Conservation (phyloP, 1,140 invertebrate genomes). For the Orchesella cincta region DNA sequence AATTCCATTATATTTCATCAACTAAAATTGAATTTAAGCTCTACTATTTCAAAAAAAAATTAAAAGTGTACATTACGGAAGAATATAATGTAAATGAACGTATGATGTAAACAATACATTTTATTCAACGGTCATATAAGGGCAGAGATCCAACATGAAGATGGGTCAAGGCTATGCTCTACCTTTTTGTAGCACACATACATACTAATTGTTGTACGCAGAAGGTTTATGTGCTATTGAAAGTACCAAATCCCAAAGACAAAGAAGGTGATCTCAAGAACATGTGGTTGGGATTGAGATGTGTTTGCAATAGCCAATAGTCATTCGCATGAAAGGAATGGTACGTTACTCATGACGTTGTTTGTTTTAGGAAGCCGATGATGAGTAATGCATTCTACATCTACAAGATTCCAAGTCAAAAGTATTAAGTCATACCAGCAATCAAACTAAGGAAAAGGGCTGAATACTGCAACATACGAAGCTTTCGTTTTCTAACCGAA, state of each 20-base stretch:
- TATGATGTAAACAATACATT: too few species aligned
- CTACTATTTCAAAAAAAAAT: too few species aligned
- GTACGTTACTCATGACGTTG: neutral
- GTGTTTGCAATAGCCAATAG: neutral
- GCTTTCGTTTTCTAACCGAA: too few species aligned
- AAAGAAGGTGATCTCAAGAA: neutral
- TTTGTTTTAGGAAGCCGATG: slow-evolving; percentile 11
- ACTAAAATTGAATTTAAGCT: neutral
- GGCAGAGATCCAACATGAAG: too few species aligned
- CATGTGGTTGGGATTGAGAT: neutral
- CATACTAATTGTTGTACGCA: neutral
- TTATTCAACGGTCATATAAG: too few species aligned
- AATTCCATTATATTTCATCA: neutral
- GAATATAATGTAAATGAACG: too few species aligned
- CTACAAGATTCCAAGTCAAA: neutral
- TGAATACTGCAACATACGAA: neutral
- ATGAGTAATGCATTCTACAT: neutral
- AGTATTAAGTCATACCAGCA: neutral
- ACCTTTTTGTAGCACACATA: slow-evolving; percentile 10
- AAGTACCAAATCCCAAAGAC: neutral
- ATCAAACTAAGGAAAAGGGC: neutral
- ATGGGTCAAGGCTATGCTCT: slow-evolving; percentile 3
- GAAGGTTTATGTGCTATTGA: neutral
- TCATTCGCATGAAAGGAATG: neutral
- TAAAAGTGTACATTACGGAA: too few species aligned